phyloP scores from a whole-genome alignment of 1,140 invertebrate species.

The Yoshiicerus persimilis region DNA sequence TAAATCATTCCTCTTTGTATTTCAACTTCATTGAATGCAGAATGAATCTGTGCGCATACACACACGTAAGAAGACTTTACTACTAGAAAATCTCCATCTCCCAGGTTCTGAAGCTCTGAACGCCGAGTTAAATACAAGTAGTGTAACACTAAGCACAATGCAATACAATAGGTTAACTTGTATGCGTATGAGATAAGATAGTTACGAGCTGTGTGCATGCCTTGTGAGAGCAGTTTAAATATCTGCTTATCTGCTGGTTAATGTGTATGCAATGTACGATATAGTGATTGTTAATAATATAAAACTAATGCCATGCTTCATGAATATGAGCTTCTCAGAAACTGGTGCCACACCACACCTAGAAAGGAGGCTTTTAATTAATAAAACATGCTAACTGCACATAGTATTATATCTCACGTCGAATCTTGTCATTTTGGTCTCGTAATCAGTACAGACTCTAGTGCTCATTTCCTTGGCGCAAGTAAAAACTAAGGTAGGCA shows the following conservation, averaged over 20 bases:
- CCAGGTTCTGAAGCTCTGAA: too few relatives aligned
- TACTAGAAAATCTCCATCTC: too few relatives aligned
- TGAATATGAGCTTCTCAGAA: not conserved
- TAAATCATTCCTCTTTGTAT: slow-evolving; percentile 3
- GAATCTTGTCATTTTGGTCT: not conserved
- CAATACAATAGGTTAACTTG: not conserved
- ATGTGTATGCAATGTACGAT: not conserved
- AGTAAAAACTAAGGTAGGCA: not conserved
- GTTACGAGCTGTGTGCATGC: not conserved
- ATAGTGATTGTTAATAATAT: not conserved
- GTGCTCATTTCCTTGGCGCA: not conserved
- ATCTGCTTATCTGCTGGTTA: not conserved
- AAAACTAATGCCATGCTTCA: not conserved
- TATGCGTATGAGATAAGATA: not conserved
- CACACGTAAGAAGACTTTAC: too few relatives aligned
- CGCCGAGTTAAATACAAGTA: not conserved
- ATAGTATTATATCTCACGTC: not conserved
- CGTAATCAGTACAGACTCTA: not conserved
- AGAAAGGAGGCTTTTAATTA: not conserved
- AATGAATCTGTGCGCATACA: not conserved
- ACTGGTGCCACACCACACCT: not conserved
- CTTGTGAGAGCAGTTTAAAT: not conserved
- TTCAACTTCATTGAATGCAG: not conserved
- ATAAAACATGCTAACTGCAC: not conserved
- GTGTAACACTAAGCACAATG: not conserved